These are phyloP conservation scores for Phocoena sinus DNA, from an alignment of 2,113 vertebrate species.

Conservation along the genomic window DNA sequence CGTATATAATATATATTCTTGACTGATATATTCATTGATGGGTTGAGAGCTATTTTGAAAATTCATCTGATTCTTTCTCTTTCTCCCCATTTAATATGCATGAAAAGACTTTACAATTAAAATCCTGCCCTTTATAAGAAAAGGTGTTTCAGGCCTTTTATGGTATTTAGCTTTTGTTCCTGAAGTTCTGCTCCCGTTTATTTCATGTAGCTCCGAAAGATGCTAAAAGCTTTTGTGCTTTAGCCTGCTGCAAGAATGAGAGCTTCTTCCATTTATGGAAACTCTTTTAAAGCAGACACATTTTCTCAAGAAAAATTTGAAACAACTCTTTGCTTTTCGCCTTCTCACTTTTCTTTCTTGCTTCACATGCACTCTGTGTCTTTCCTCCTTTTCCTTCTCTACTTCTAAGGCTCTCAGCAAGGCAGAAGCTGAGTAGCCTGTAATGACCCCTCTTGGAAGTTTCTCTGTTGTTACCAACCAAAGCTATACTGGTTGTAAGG, in stretches of 20 bases:
- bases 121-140: constrained; percentile 11
- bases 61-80: neutral
- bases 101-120: neutral
- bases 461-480: neutral
- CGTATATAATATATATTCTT: neutral
- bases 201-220: neutral
- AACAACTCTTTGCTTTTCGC: neutral
- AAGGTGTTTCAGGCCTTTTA: constrained; percentile 27
- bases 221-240: constrained; percentile 23
- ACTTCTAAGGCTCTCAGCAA: neutral
- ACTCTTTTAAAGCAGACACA: neutral
- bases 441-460: neutral
- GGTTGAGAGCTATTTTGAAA: neutral
- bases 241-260: neutral
- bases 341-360: neutral
- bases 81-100: neutral
- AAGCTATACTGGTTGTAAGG: neutral
- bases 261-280: constrained; percentile 32
- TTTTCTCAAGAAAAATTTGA: constrained; percentile 2
- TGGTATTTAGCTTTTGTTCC: neutral
- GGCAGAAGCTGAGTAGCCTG: neutral
- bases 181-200: neutral
- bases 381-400: neutral
- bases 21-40: neutral
- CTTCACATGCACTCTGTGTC: neutral